phyloP scores from a whole-genome alignment of 2,888 invertebrate genomes.

The Macaria notata region DNA sequence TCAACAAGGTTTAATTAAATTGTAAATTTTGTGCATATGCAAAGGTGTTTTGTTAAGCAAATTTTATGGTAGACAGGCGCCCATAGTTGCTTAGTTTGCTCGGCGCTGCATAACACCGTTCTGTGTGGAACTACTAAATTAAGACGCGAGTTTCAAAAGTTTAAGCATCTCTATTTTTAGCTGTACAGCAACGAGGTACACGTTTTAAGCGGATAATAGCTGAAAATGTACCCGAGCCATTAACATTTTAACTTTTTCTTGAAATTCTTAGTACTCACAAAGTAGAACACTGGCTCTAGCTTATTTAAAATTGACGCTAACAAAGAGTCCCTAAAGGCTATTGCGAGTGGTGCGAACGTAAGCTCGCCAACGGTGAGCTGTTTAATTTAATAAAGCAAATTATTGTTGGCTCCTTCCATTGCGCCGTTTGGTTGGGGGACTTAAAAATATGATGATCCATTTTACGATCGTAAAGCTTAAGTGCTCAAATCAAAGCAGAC shows the following conservation, averaged over 20 bases:
- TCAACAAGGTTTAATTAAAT: conserved; percentile 37
- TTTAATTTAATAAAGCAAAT: conserved; percentile 17
- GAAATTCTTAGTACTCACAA: conserved; percentile 10
- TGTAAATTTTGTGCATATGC: conserved; percentile 42
- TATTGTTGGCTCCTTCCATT: conserved; percentile 13
- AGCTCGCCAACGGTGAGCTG: conserved; percentile 5
- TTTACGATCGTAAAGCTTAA: conserved; percentile 18
- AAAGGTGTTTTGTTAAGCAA: conserved; percentile 53
- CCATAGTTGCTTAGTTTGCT: conserved; percentile 50
- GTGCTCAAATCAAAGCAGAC: conserved; percentile 25
- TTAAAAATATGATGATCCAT: conserved; percentile 12
- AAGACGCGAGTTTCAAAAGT: conserved; percentile 36
- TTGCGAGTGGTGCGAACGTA: conserved; percentile 6
- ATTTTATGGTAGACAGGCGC: conserved; percentile 52
- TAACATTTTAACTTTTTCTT: conserved; percentile 14
- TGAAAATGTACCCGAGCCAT: conserved; percentile 10
- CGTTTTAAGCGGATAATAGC: conserved; percentile 20
- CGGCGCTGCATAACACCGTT: conserved; percentile 55
- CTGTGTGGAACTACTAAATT: conserved; percentile 58
- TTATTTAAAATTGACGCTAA: conserved; percentile 12
- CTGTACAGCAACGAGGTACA: conserved; percentile 7
- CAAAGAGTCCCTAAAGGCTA: conserved; percentile 11
- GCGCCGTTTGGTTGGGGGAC: conserved; percentile 6
- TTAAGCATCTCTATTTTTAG: conserved; percentile 30
- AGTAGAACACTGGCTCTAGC: conserved; percentile 6